Evolutionary conservation across 2,888 invertebrate genomes (phyloP), one percentile per base, ranked within the genome.

Genomic region (Eugnorisma glareosa): DNA sequence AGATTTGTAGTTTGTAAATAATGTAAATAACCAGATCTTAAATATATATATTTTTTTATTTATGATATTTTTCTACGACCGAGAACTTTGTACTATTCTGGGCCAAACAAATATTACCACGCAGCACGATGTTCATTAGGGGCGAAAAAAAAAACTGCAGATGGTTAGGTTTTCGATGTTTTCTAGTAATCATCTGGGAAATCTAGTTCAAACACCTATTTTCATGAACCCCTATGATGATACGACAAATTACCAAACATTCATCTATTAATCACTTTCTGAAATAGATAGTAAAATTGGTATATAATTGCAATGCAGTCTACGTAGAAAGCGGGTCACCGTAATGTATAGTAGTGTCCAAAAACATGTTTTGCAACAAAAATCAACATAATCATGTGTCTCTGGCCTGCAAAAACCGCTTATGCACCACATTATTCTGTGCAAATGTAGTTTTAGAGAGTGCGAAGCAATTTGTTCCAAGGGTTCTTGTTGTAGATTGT

Each of bases 251-350:
- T 73, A 74, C 64, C 11, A 72, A 83, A 75, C 75, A 72, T 31
- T 75, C 61, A 81, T 61, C 21, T 79, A 81, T 82, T 82, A 87
- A 79, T 84, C 77, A 79, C 37, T 75, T 78, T 77, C 78, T 72
- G 78, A 80, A 84, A 67, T 73, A 59, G 79, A 88, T 84, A 83
- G 66, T 70, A 85, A 85, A 87, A 82, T 83, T 48, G 13, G 59
- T 79, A 79, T 79, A 75, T 76, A 88, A 88, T 88, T 86, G 67
- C 75, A 84, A 54, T 82, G 31, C 70, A 79, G 77, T 80, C 40
- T 82, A 69, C n/a, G 63, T 88, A 86, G 88, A 88, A 88, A 88
- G 88, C 74, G 35, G 87, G 88, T 75, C 79, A 77, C 69, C 45
- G 67, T 75, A 75, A 69, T 66, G 24, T 77, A 63, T 67, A 43